phyloP scores from a whole-genome alignment of 2,888 invertebrate species.

The Andrena minutula region DNA sequence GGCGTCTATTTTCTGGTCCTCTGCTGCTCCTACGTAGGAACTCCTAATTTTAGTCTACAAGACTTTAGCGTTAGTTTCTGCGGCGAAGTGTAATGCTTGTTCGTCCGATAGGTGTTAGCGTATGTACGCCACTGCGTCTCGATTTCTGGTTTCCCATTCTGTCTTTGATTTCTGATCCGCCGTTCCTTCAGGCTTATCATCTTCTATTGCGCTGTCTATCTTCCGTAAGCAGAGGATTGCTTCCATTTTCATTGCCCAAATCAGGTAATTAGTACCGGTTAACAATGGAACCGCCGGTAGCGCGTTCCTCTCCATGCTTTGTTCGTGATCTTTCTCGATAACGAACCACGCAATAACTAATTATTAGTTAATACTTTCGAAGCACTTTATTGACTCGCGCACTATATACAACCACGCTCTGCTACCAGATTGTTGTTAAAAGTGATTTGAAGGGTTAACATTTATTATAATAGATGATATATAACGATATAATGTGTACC shows the following conservation, averaged over 20 bases:
- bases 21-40: background rate
- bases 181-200: no score
- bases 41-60: background rate
- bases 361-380: background rate
- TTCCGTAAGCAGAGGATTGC: background rate
- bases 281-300: background rate
- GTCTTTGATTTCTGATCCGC: no score
- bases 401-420: no score
- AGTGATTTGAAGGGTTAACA: no score
- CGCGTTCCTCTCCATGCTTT: background rate
- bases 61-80: background rate
- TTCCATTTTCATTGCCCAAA: constrained; percentile 1
- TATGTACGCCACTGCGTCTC: background rate
- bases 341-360: no score
- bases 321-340: no score
- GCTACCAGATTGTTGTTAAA: no score
- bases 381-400: background rate
- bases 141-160: no score
- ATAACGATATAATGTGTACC: no score
- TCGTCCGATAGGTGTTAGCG: background rate
- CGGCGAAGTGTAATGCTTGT: background rate
- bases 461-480: no score
- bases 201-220: no score
- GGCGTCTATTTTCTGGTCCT: background rate
- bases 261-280: background rate